Base-by-base conservation (phyloP, 2,797 vertebrate species). In the Acanthurus tractus region DNA sequence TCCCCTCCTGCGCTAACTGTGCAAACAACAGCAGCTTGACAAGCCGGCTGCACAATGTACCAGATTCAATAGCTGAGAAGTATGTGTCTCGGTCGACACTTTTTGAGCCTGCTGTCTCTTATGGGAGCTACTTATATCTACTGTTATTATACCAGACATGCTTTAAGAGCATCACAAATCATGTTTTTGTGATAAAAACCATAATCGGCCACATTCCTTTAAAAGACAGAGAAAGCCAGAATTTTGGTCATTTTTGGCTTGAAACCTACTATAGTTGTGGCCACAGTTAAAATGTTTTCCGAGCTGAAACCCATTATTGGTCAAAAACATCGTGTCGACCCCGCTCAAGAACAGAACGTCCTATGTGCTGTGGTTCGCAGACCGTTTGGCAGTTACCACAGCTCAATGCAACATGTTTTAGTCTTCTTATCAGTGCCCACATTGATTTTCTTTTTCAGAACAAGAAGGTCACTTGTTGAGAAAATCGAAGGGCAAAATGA, bases 21-120 rank as follows among this genome's bases (percentile, higher is more conserved):
- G 82, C 85, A 92, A 93, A 92, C 86, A 90, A 82, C 84, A 82
- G 82, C 54, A 49, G 76, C 87, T 85, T 83, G 86, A 89, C 88
- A 89, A 69, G 82, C 74, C 52, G 67, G 68, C 84, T 79, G 84
- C 70, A 66, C 77, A 72, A 65, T 78, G 73, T 52, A 76, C 68
- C 68, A 74, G 66, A 70, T 68, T 80, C 68, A 73, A 76, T 76
- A 78, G 55, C 78, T 81, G 75, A 74, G 75, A 87, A 84, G 82
- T 78, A 64, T 78, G 69, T 54, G 63, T 69, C 74, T 73, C 8
- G 2, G 49, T 83, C 29, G n/a, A 81, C 77, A 70, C 25, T 62
- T 84, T 82, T 40, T 38, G 11, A 70, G 63, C 17, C 69, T 69
- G 66, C 58, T 59, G 69, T 70, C 56, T 58, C 71, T 53, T 77